Evolutionary conservation across 2,888 invertebrate species (phyloP).

Genomic region (Nyleta sp.): DNA sequence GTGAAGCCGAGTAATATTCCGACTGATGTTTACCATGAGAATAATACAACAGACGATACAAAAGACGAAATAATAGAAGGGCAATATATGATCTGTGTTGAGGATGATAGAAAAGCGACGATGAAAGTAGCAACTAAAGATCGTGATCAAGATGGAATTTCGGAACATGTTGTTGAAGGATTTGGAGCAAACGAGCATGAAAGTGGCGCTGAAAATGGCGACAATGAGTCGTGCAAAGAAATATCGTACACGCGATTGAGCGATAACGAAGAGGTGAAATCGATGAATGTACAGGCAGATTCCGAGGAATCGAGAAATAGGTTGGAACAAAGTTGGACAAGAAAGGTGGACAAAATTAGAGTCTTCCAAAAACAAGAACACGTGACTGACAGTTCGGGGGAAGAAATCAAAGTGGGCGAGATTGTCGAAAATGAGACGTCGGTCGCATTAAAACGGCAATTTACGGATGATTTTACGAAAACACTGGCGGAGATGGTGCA

Average conservation of each 20-base stretch:
- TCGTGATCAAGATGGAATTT: neutral
- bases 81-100: conserved; percentile 24
- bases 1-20: conserved; percentile 12
- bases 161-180: too few relatives aligned
- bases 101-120: too few relatives aligned
- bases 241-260: conserved; percentile 38
- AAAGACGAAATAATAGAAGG: conserved; percentile 5
- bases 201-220: conserved; percentile 29
- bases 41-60: conserved; percentile 1
- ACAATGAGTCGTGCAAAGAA: conserved; percentile 38
- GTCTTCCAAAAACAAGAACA: conserved; percentile 58
- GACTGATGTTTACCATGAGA: conserved; percentile 21
- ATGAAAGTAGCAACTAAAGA: neutral
- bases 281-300: neutral
- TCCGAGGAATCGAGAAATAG: conserved; percentile 4
- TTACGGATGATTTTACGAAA: conserved; percentile 57
- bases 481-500: conserved; percentile 6
- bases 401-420: conserved; percentile 2
- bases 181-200: conserved; percentile 6
- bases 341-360: conserved; percentile 12
- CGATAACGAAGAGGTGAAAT: conserved; percentile 20
- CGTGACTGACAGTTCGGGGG: conserved; percentile 37
- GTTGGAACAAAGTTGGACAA: neutral
- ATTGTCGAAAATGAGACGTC: neutral
- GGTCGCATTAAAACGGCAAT: conserved; percentile 31